Conservation (phyloP, 2,888 invertebrate species). For the Diplazon laetatorius region DNA sequence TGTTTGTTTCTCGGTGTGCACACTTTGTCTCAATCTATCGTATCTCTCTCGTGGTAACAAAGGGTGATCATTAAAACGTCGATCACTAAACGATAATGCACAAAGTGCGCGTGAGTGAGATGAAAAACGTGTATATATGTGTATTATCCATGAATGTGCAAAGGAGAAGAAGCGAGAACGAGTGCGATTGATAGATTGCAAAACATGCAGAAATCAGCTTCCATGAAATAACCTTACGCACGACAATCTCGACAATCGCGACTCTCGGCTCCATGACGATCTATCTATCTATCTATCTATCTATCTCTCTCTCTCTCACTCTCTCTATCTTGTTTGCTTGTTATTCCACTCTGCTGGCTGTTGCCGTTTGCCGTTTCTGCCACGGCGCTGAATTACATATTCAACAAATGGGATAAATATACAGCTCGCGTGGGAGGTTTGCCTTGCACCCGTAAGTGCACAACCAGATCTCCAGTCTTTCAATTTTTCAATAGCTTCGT, state of each 20-base stretch:
- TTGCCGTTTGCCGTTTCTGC: neutral
- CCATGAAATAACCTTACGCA: slow-evolving; percentile 47
- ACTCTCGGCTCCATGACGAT: slow-evolving; percentile 11
- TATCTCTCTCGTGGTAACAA: slow-evolving; percentile 38
- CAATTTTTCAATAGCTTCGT: slow-evolving; percentile 62
- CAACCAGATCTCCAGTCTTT: slow-evolving; percentile 65
- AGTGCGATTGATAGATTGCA: slow-evolving; percentile 60
- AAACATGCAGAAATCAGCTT: slow-evolving; percentile 52
- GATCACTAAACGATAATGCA: slow-evolving; percentile 33
- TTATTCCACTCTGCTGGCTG: slow-evolving; percentile 46
- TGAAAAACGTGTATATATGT: neutral
- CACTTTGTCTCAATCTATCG: slow-evolving; percentile 20
- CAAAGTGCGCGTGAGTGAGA: slow-evolving; percentile 14
- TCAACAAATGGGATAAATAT: slow-evolving; percentile 60
- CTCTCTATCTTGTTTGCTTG: too few relatives aligned
- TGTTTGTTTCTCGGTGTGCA: slow-evolving; percentile 29
- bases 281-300: neutral
- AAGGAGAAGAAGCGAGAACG: slow-evolving; percentile 35
- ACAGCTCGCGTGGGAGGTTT: slow-evolving; percentile 68
- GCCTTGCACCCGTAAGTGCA: slow-evolving; percentile 65
- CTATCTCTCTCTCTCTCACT: neutral
- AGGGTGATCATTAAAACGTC: slow-evolving; percentile 54
- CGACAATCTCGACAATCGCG: slow-evolving; percentile 54
- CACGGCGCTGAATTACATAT: slow-evolving; percentile 58
- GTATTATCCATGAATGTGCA: neutral